Conservation (phyloP, 2,113 vertebrate species). For the Cephalopterus ornatus region DNA sequence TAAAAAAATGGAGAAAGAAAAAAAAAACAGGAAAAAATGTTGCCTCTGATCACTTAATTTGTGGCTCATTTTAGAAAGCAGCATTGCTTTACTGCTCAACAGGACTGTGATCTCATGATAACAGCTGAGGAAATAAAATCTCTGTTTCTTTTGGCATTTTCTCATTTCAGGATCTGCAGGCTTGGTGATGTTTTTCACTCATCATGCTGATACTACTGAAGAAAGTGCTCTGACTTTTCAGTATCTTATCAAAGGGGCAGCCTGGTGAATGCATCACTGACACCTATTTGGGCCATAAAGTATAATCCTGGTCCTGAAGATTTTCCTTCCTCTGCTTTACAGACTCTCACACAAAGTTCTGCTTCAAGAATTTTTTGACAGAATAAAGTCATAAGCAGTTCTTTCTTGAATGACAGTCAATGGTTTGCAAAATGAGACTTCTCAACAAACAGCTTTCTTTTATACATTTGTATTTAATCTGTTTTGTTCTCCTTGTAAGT, state of each 20-base stretch:
- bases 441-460: background rate
- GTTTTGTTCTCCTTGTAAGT: background rate
- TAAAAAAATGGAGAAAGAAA: background rate
- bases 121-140: slow-evolving; percentile 47
- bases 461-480: background rate
- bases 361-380: background rate
- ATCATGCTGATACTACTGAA: background rate
- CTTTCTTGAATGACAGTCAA: background rate
- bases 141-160: slow-evolving; percentile 44
- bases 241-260: background rate
- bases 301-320: background rate
- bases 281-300: background rate
- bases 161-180: slow-evolving; percentile 23
- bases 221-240: background rate
- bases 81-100: background rate
- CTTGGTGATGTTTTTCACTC: slow-evolving; percentile 9
- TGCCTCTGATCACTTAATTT: background rate
- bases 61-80: background rate
- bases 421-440: background rate
- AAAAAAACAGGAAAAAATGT: fast-evolving
- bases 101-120: slow-evolving; percentile 2
- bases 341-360: background rate
- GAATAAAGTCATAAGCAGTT: background rate
- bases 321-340: background rate
- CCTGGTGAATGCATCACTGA: background rate